A percentile compares a stretch with the other conserved stretches of the same genome.
Evolutionary conservation across 2,113 vertebrate genomes (phyloP).

Genomic region (Drymodes brunneopygia): DNA sequence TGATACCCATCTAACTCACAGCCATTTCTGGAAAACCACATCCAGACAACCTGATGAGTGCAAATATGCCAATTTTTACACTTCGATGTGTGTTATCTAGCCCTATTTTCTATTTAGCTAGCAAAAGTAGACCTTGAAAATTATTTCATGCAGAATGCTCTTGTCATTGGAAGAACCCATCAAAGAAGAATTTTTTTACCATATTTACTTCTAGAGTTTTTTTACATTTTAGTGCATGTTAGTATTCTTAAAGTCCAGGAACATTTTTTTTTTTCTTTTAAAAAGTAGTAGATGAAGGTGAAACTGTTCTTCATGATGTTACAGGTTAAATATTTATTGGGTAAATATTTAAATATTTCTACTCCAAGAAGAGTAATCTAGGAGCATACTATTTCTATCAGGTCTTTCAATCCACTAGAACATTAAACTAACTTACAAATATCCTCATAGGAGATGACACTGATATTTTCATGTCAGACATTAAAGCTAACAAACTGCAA

Average conservation of each 20-base stretch:
- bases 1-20: background rate
- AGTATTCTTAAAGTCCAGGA: background rate
- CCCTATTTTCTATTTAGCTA: background rate
- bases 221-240: background rate
- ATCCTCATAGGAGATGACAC: background rate
- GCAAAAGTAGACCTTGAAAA: background rate
- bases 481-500: background rate
- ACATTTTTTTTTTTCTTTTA: background rate
- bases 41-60: background rate
- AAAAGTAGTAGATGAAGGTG: background rate
- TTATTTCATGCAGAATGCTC: background rate
- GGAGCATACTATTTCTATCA: background rate
- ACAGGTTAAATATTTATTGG: background rate
- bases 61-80: background rate
- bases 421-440: background rate
- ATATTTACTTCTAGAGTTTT: background rate
- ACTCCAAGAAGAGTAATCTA: background rate
- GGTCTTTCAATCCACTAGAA: background rate
- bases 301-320: background rate
- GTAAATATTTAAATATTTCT: background rate
- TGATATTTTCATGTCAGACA: background rate
- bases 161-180: background rate
- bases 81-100: background rate
- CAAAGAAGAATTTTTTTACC: fast-evolving
- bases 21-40: background rate